Evolutionary conservation across 2,113 vertebrate genomes (phyloP), one percentile per base, ranked within the genome.

Genomic region (Cisticola juncidis): DNA sequence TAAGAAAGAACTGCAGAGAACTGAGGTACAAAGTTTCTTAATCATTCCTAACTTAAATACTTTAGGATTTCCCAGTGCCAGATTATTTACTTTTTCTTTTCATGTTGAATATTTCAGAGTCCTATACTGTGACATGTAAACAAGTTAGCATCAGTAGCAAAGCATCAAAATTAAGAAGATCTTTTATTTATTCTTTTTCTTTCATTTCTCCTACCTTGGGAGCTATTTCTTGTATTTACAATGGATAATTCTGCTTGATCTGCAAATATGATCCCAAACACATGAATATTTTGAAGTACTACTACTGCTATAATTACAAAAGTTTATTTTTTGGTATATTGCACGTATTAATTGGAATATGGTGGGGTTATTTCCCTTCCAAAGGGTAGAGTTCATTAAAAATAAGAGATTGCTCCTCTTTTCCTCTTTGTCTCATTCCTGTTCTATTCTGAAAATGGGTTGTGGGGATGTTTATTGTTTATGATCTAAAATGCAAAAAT

Each of bases 201-300:
- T 28, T 68, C 9, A 26, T 1, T 76, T 65, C 13, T 60, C 6
- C 15, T 44, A 31, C 13, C 13, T 68, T 72, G 44, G 21, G 35
- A 90, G 10, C 3, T 62, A n/a, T 72, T 83, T 81, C 15, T 58
- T 78, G 19, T 54, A 50, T 42, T 87, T 79, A 45, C 8, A 74
- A 62, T 33, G 18, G 56, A 74, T 70, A 79, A 90, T 79, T 93
- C 70, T 71, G 23, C 81, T 85, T 85, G 61, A 88, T 84, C 23
- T 74, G 71, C 51, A 71, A 91, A 77, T 38, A 76, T 21, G 8
- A 35, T 51, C 54, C 14, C 44, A 81, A 87, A 74, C n/a, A 78
- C 7, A 48, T 12, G 5, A 38, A 74, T 81, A 45, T 16, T 93
- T 61, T 90, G 69, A 90, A 81, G 33, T 62, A 40, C 17, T 73